A percentile compares a stretch with the other conserved stretches of the same genome.
Evolutionary conservation across 2,113 vertebrate species (phyloP).

Genomic region (Muntiacus reevesi): DNA sequence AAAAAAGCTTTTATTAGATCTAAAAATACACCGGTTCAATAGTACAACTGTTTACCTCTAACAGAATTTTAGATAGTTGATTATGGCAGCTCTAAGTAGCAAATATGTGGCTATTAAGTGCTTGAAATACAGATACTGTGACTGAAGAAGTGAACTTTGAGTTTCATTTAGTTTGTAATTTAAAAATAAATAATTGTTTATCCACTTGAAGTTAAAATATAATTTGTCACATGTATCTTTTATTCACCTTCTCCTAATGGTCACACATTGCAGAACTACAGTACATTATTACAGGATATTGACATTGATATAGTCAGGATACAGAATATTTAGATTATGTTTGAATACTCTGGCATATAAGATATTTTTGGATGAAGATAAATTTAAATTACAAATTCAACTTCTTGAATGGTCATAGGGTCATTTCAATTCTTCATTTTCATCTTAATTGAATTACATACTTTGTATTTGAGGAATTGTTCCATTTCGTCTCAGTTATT

Average conservation of each 20-base stretch:
- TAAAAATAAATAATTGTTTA: background rate
- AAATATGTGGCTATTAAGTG: too few relatives aligned
- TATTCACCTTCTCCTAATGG: background rate
- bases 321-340: background rate
- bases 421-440: too few relatives aligned
- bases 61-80: background rate
- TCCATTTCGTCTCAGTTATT: too few relatives aligned
- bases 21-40: background rate
- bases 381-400: too few relatives aligned
- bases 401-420: too few relatives aligned
- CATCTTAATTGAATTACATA: too few relatives aligned
- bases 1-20: background rate
- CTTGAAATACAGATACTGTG: background rate
- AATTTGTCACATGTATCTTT: background rate
- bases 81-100: background rate
- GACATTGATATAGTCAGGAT: background rate
- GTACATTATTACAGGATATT: background rate
- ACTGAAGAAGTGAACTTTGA: background rate
- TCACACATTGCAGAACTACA: background rate
- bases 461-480: too few relatives aligned
- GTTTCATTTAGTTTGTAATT: background rate
- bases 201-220: background rate
- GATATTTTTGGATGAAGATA: too few relatives aligned
- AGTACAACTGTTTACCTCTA: background rate
- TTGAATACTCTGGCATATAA: too few relatives aligned